Conservation (phyloP, 2,797 vertebrate genomes). For the Alauda arvensis region DNA sequence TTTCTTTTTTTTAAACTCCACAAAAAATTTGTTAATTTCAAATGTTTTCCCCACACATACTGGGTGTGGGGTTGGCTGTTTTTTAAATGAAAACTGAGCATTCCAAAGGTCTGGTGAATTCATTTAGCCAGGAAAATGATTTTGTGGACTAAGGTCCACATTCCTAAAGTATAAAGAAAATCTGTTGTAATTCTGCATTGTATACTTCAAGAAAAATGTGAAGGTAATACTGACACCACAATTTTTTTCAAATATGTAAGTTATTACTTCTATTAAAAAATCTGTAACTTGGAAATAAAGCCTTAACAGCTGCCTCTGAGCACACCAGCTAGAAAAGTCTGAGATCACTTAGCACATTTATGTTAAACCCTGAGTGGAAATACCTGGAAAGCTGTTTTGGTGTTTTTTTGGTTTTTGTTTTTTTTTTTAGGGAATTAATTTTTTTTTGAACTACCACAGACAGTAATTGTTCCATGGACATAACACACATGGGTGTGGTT, state of each 20-base stretch:
- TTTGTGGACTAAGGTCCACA: not conserved
- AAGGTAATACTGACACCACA: not conserved
- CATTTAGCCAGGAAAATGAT: not conserved
- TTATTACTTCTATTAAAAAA: not conserved
- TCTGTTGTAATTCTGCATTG: not conserved
- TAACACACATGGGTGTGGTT: accelerated
- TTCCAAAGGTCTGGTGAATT: not conserved
- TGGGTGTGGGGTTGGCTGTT: not conserved
- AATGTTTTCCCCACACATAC: not conserved
- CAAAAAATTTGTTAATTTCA: not conserved
- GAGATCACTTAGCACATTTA: not conserved
- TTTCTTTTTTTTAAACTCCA: not conserved
- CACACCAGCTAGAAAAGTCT: not conserved
- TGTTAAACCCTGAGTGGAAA: not conserved
- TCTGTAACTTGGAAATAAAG: not conserved
- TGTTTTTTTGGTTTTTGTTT: no score
- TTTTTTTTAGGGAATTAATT: not conserved
- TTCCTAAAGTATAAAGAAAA: not conserved
- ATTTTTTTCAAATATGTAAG: not conserved
- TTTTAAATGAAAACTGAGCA: not conserved
- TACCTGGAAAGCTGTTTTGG: not conserved
- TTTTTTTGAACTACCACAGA: not conserved
- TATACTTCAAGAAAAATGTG: not conserved
- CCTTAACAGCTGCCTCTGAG: not conserved
- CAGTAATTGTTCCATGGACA: not conserved